Evolutionary conservation across 2,888 invertebrate genomes (phyloP).

Genomic region (Heliconius charithonia): DNA sequence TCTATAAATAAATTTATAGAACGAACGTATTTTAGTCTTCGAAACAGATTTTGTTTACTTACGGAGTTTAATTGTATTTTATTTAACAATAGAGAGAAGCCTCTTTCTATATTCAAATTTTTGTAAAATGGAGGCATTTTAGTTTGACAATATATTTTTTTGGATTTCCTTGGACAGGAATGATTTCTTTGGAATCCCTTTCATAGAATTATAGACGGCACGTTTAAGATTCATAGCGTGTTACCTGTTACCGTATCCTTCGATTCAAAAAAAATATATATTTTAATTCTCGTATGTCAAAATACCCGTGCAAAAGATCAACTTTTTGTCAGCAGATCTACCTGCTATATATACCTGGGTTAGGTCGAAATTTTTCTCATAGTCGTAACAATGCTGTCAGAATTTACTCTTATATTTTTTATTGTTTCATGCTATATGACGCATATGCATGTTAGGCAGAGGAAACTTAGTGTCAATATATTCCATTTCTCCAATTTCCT

Average conservation of each 20-base stretch:
- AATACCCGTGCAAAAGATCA: conserved; percentile 26
- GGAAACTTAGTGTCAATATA: no score
- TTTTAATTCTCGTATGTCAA: conserved; percentile 12
- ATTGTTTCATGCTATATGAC: background rate
- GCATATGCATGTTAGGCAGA: no score
- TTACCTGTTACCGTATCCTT: conserved; percentile 15
- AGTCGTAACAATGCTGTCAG: conserved; percentile 28
- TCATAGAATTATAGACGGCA: background rate
- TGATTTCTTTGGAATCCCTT: background rate
- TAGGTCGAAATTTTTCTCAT: conserved; percentile 36
- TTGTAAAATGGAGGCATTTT: background rate
- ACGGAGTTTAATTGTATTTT: background rate
- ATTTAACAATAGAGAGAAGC: background rate
- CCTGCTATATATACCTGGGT: conserved; percentile 44
- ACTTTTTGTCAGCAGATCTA: conserved; percentile 27
- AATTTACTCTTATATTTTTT: conserved; percentile 4
- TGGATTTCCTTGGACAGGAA: background rate
- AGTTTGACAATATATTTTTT: background rate
- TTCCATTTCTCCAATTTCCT: no score
- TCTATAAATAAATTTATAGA: background rate
- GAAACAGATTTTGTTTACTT: background rate
- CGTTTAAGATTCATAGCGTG: conserved; percentile 17
- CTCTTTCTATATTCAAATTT: background rate
- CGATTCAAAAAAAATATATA: conserved; percentile 7
- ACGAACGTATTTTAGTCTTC: background rate